A percentile compares a stretch with the other conserved stretches of the same genome.
Conservation (phyloP, 1,140 invertebrate species). For the Uloborus diversus region DNA sequence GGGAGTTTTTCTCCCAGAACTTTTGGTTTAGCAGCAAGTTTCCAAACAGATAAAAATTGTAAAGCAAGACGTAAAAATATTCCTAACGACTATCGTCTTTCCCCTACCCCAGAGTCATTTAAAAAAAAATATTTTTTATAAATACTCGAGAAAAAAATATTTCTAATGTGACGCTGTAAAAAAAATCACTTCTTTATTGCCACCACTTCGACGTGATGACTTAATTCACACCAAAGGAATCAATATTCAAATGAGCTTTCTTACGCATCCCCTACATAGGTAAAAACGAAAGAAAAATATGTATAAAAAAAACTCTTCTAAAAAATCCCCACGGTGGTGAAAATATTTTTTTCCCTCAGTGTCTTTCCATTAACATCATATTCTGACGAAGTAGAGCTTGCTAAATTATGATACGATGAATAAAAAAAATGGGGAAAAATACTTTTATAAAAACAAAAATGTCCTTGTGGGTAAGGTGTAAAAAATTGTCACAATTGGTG, state of each 20-base stretch:
- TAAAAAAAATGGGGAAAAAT: slow-evolving; percentile 3
- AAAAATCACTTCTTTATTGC: slow-evolving; percentile 26
- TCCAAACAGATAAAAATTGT: too few species aligned
- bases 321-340: slow-evolving; percentile 46
- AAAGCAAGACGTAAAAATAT: background rate
- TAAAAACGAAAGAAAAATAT: slow-evolving; percentile 2
- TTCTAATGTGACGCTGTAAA: background rate
- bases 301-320: slow-evolving; percentile 1
- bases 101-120: background rate
- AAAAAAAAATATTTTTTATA: too few species aligned
- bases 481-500: slow-evolving; percentile 52
- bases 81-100: background rate
- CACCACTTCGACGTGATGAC: slow-evolving; percentile 40
- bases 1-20: background rate
- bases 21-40: too few species aligned
- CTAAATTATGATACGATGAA: slow-evolving; percentile 45
- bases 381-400: slow-evolving; percentile 11
- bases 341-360: slow-evolving; percentile 43
- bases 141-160: too few species aligned
- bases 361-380: slow-evolving; percentile 55
- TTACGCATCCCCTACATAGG: background rate
- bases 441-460: slow-evolving; percentile 48
- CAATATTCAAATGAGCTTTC: slow-evolving; percentile 53
- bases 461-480: slow-evolving; percentile 2
- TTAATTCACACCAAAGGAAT: slow-evolving; percentile 50